A percentile compares a stretch with the other conserved stretches of the same genome.
These are phyloP conservation scores for Eutrigla gurnardus DNA, from an alignment of 2,797 vertebrate genomes.

Conservation along the genomic window DNA sequence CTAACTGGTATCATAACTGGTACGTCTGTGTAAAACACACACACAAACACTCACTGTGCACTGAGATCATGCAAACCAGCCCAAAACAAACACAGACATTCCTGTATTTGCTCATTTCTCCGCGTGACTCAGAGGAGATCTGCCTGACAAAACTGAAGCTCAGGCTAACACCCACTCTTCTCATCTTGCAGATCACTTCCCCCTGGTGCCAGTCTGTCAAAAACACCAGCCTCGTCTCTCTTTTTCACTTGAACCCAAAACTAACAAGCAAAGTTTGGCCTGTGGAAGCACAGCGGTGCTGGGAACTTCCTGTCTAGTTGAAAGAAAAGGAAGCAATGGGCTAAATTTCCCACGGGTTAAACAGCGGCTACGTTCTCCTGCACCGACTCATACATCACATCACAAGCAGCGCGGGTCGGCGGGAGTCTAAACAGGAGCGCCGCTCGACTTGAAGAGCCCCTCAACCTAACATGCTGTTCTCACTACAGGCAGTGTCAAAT, in stretches of 20 bases:
- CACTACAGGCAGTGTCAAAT: constrained; percentile 55
- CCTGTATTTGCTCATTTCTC: constrained; percentile 28
- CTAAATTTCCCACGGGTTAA: constrained; percentile 69
- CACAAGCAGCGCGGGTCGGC: constrained; percentile 51
- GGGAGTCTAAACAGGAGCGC: constrained; percentile 49
- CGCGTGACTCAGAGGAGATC: constrained; percentile 40
- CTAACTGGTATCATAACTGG: background rate
- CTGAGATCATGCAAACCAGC: constrained; percentile 7
- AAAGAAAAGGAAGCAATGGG: constrained; percentile 69
- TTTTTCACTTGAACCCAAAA: constrained; percentile 69
- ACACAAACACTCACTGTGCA: background rate
- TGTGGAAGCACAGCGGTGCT: constrained; percentile 39
- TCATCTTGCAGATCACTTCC: constrained; percentile 66
- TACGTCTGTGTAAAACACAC: background rate
- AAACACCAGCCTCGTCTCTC: constrained; percentile 74
- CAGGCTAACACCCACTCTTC: constrained; percentile 57
- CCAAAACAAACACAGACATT: background rate
- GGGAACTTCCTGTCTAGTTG: constrained; percentile 71
- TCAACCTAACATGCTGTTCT: constrained; percentile 58
- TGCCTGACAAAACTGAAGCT: constrained; percentile 61
- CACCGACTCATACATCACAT: constrained; percentile 68
- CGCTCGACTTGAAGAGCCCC: constrained; percentile 55
- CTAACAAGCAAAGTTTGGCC: constrained; percentile 80
- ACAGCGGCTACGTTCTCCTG: constrained; percentile 50
- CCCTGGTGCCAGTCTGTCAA: constrained; percentile 69